Percentiles rank a stretch among this genome's conserved stretches.
Conservation (phyloP, 2,113 vertebrate species). For the Malurus alboscapulatus region DNA sequence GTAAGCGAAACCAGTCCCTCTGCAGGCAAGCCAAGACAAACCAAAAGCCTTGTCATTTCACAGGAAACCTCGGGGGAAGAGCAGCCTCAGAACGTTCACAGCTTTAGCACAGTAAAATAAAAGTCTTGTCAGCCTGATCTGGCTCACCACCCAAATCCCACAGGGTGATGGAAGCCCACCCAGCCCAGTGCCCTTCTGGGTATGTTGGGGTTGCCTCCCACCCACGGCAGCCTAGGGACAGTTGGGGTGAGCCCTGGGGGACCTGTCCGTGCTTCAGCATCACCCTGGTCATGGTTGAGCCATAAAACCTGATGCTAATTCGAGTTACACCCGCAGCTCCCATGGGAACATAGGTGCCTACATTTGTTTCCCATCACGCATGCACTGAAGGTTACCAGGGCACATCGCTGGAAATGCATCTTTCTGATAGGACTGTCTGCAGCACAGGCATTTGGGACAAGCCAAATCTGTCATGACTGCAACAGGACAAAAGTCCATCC, state of each 20-base stretch:
- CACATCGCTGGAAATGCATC: neutral
- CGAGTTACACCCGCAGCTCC: rapidly evolving
- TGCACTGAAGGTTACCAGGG: neutral
- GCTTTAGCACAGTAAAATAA: neutral
- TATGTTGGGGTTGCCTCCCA: neutral
- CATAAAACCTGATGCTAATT: neutral
- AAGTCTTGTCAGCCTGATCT: neutral
- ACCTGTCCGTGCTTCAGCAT: neutral
- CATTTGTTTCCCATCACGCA: rapidly evolving
- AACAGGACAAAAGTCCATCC: neutral
- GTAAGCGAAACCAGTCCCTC: neutral
- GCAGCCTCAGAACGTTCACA: neutral
- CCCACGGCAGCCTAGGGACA: neutral
- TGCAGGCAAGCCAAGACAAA: neutral
- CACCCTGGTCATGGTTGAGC: neutral
- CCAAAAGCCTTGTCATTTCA: neutral
- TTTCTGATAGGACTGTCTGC: neutral
- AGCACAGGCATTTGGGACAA: neutral
- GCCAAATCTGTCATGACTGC: neutral
- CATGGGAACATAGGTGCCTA: rapidly evolving
- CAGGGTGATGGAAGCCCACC: neutral
- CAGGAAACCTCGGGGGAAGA: neutral
- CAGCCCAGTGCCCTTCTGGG: rapidly evolving
- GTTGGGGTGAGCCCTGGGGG: neutral
- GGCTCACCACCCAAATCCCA: neutral